Conservation (phyloP, 2,797 vertebrate genomes). For the Sebastes vulpes region DNA sequence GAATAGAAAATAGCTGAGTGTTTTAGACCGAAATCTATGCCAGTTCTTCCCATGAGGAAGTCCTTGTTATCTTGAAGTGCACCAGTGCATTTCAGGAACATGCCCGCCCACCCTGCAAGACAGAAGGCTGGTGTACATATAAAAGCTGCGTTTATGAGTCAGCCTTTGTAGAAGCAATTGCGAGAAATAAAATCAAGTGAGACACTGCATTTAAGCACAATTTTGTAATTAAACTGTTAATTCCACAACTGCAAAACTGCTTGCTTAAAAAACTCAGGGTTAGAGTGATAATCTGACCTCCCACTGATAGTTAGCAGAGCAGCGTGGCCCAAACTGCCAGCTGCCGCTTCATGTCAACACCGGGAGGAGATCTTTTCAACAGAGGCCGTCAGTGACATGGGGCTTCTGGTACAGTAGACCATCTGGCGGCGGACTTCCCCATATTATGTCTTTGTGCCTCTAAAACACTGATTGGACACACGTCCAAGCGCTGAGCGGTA, state of each 20-base stretch:
- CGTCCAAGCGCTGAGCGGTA: conserved; percentile 28
- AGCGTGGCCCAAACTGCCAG: conserved; percentile 46
- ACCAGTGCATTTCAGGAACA: conserved; percentile 65
- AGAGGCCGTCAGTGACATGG: conserved; percentile 27
- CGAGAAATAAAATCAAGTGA: conserved; percentile 15
- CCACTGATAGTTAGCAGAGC: conserved; percentile 33
- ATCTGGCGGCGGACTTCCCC: conserved; percentile 41
- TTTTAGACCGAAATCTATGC: conserved; percentile 42
- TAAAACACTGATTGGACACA: conserved; percentile 23
- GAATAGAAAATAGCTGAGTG: conserved; percentile 48
- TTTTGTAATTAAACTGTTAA: conserved; percentile 47
- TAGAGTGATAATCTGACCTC: conserved; percentile 40
- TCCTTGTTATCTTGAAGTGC: conserved; percentile 70
- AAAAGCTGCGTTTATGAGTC: conserved; percentile 49
- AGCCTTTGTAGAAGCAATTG: conserved; percentile 26
- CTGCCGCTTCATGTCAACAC: conserved; percentile 69
- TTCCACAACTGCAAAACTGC: conserved; percentile 20
- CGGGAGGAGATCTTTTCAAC: conserved; percentile 49
- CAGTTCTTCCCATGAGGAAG: conserved; percentile 51
- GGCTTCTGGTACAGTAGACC: conserved; percentile 29
- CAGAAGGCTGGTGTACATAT: conserved; percentile 29
- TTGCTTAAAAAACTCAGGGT: conserved; percentile 12
- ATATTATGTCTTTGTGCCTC: conserved; percentile 23
- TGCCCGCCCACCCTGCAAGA: conserved; percentile 72
- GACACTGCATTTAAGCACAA: conserved; percentile 38